Conservation (phyloP, 2,888 invertebrate species). For the Spodoptera littoralis region DNA sequence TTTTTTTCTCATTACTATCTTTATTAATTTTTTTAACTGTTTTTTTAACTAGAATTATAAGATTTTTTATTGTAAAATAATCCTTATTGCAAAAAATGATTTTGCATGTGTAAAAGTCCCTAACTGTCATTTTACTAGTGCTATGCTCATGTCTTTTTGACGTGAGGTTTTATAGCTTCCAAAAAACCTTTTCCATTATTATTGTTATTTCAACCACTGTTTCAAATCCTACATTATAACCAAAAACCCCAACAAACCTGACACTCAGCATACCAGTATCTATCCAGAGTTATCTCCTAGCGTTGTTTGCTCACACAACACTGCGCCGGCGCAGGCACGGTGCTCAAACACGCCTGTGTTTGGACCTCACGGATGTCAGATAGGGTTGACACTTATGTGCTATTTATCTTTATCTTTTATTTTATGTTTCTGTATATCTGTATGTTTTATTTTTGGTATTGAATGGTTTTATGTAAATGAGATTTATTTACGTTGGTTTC, state of each 20-base stretch:
- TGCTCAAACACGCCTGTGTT: conserved; percentile 72
- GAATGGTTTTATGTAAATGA: background rate
- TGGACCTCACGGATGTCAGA: conserved; percentile 77
- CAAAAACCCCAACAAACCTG: conserved; percentile 5
- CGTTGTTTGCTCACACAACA: conserved; percentile 75
- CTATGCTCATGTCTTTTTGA: too few relatives aligned
- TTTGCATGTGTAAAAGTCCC: too few relatives aligned
- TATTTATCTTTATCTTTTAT: conserved; percentile 24
- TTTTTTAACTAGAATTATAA: too few relatives aligned
- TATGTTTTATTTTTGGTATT: conserved; percentile 17
- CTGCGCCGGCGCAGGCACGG: conserved; percentile 61
- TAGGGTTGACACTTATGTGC: conserved; percentile 65
- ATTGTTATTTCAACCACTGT: too few relatives aligned
- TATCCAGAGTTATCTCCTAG: conserved; percentile 61
- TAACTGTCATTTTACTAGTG: too few relatives aligned
- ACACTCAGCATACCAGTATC: conserved; percentile 34
- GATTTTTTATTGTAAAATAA: too few relatives aligned
- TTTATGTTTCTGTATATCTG: conserved; percentile 22
- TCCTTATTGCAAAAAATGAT: too few relatives aligned
- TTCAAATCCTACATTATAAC: too few relatives aligned
- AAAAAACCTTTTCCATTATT: too few relatives aligned
- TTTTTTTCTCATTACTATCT: too few relatives aligned
- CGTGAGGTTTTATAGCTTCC: too few relatives aligned
- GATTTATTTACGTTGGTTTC: background rate
- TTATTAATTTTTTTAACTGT: too few relatives aligned